These are phyloP conservation scores for Champsocephalus esox DNA, from an alignment of 2,797 vertebrate species.

Conservation along the genomic window DNA sequence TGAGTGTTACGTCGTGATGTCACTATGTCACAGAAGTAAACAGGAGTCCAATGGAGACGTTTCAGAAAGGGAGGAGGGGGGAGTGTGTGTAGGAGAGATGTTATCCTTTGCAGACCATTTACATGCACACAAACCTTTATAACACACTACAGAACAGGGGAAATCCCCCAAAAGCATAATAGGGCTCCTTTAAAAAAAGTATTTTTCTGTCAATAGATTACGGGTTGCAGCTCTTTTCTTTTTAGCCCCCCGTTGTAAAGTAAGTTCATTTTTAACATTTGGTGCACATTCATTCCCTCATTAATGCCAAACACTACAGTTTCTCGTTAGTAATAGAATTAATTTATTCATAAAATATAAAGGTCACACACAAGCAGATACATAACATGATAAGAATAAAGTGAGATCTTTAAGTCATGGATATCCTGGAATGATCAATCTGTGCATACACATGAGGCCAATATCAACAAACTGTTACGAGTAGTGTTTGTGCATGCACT, in stretches of 20 bases:
- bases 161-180: no score
- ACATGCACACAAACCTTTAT: no score
- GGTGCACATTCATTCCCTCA: neutral
- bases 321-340: constrained; percentile 26
- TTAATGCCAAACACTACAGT: constrained; percentile 5
- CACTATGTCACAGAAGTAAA: no score
- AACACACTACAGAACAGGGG: no score
- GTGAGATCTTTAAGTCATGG: constrained; percentile 17
- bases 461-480: constrained; percentile 34
- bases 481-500: constrained; percentile 54
- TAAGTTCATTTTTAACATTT: neutral
- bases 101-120: no score
- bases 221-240: no score
- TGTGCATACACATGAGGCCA: constrained; percentile 22
- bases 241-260: neutral
- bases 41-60: no score
- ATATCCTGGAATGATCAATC: constrained; percentile 67
- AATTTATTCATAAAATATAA: constrained; percentile 62
- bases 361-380: constrained; percentile 27
- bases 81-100: no score
- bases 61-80: no score
- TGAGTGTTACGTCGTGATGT: no score
- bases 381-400: constrained; percentile 27
- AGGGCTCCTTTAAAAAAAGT: no score
- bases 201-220: no score